Conservation (phyloP, 2,888 invertebrate species). For the Hybos culiciformis region DNA sequence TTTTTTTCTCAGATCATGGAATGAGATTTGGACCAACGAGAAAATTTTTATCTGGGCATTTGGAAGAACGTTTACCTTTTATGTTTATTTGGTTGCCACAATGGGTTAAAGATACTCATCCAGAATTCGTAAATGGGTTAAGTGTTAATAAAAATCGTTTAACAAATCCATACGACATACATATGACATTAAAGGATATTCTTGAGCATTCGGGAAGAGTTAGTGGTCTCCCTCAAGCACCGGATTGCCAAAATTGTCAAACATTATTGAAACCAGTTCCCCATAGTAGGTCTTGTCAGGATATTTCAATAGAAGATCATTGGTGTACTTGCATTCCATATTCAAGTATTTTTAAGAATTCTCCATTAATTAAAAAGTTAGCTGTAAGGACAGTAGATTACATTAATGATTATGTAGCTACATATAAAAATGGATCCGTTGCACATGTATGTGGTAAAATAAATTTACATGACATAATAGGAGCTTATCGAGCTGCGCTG, state of each 20-base stretch:
- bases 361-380: slow-evolving; percentile 40
- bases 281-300: slow-evolving; percentile 49
- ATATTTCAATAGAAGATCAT: slow-evolving; percentile 52
- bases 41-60: slow-evolving; percentile 53
- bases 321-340: slow-evolving; percentile 66
- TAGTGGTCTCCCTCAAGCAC: slow-evolving; percentile 26
- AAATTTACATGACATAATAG: slow-evolving; percentile 40
- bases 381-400: slow-evolving; percentile 31
- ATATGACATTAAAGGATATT: slow-evolving; percentile 55
- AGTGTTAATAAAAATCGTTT: slow-evolving; percentile 49
- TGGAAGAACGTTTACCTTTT: slow-evolving; percentile 64
- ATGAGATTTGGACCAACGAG: slow-evolving; percentile 61
- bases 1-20: slow-evolving; percentile 69
- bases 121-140: slow-evolving; percentile 42
- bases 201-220: slow-evolving; percentile 40
- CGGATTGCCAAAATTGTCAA: slow-evolving; percentile 50
- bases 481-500: slow-evolving; percentile 35
- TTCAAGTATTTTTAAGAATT: slow-evolving; percentile 29
- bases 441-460: slow-evolving; percentile 40
- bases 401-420: slow-evolving; percentile 26
- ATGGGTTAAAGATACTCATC: slow-evolving; percentile 42
- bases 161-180: slow-evolving; percentile 61
- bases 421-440: slow-evolving; percentile 25
- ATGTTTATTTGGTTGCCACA: slow-evolving; percentile 55
- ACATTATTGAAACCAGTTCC: slow-evolving; percentile 47